Conservation (phyloP, 2,113 vertebrate species). For the Gasterosteus nipponicus region DNA sequence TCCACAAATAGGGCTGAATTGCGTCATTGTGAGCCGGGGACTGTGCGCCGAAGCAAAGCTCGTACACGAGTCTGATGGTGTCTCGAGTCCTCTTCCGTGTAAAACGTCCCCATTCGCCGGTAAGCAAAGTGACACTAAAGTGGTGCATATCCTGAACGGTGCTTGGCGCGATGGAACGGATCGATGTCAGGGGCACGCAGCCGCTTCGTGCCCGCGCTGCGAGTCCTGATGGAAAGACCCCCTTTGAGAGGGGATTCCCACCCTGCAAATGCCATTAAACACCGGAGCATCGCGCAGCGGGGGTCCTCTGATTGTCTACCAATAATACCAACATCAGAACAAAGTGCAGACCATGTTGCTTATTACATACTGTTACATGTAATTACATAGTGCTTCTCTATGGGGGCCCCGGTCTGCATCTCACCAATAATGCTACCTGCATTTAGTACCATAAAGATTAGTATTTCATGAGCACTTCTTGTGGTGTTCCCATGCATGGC, state of each 20-base stretch:
- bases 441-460: neutral
- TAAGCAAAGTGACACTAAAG: neutral
- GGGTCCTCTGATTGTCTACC: too few relatives aligned
- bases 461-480: too few relatives aligned
- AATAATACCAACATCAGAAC: neutral
- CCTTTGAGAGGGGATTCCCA: slow-evolving; percentile 58
- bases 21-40: neutral
- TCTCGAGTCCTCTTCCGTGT: neutral
- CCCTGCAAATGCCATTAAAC: slow-evolving; percentile 63
- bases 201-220: neutral
- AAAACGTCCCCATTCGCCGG: neutral
- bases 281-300: neutral
- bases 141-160: neutral
- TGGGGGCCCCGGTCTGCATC: too few relatives aligned
- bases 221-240: neutral
- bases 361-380: too few relatives aligned
- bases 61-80: neutral
- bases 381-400: neutral
- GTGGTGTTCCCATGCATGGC: neutral
- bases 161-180: slow-evolving; percentile 1
- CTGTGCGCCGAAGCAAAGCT: neutral
- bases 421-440: neutral
- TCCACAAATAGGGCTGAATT: too few relatives aligned
- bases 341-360: neutral
- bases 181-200: neutral